Evolutionary conservation across 2,888 invertebrate genomes (phyloP), one percentile per base, ranked within the genome.

Genomic region (Nasonia oneida): DNA sequence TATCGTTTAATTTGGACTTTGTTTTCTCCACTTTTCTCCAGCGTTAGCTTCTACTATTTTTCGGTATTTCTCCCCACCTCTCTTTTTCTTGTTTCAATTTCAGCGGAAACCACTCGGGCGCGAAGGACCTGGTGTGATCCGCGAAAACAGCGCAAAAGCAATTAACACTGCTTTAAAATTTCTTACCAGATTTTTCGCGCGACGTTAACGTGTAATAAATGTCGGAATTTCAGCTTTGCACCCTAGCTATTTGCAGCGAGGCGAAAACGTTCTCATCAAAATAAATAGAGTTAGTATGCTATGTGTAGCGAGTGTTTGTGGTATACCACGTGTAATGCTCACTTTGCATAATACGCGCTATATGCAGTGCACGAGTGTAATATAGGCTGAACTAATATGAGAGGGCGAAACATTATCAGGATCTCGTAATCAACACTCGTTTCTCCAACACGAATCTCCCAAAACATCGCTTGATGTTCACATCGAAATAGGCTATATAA

Each of bases 1-100:
- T 85, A 85, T 81, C 77, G 73, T 85, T 81, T 84, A 84, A 81
- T 85, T 85, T 85, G 73, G 81, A 77, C 85, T 85, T 57, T 37
- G 77, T 5, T 81, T 78, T 77, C 57, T 71, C 12, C 47, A 39
- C 23, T 29, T 6, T 47, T 50, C 37, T 14, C 50, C 50, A 47
- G 53, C 29, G 18, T 71, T 10, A 39, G 29, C 23, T 61, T 39
- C 57, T 4, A 10, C 39, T 75, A n/a, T 64, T 50, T 42, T 67
- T 75, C 64, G 42, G 47, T 67, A 29, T 18, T 18, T 67, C 57
- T 2, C 29, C 29, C 29, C 29, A 29, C 29, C 74, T 50, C 70
- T 33, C 57, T 33, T 73, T 47, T 29, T 10, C 37, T 77, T 70
- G 10, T 70, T 77, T 79, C 53, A 79, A 80, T 75, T 53, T n/a